Conservation (phyloP, 2,888 invertebrate species). For the Ichneumoninae sp. region DNA sequence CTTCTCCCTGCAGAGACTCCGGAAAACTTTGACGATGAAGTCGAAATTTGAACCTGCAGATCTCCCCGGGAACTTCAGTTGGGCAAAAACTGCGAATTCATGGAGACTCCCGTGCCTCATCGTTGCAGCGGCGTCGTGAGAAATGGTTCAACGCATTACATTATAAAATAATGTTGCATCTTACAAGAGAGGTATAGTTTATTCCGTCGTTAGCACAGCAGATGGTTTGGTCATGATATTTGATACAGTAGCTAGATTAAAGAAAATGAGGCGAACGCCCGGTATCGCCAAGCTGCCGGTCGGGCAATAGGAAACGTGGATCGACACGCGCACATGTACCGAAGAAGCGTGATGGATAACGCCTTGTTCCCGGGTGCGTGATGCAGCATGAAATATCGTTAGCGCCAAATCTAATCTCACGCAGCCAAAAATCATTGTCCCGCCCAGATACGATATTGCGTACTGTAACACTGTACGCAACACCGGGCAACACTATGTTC, state of each 20-base stretch:
- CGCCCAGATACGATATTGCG: conserved; percentile 25
- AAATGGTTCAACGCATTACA: not conserved
- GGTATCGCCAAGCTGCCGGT: conserved; percentile 48
- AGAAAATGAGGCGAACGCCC: conserved; percentile 50
- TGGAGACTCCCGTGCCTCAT: not conserved
- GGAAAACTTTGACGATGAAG: not conserved
- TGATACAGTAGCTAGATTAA: conserved; percentile 56
- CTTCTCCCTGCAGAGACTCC: not conserved
- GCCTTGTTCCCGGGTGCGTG: conserved; percentile 66
- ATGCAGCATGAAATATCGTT: conserved; percentile 72
- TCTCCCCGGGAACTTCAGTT: not conserved
- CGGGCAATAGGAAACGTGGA: conserved; percentile 30
- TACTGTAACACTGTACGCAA: not conserved
- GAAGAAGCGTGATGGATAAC: conserved; percentile 61
- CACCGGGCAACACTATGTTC: conserved; percentile 3
- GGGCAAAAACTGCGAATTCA: not conserved
- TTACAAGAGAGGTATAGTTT: conserved; percentile 7
- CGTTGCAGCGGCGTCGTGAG: conserved; percentile 20
- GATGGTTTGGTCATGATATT: conserved; percentile 61
- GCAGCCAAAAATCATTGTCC: conserved; percentile 41
- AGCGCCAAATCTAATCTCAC: conserved; percentile 75
- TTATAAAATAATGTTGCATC: conserved; percentile 56
- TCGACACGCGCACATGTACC: conserved; percentile 60
- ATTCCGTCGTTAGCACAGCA: conserved; percentile 41
- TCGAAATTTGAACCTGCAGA: not conserved